phyloP scores from a whole-genome alignment of 1,140 invertebrate genomes.

The Trichogramma pretiosum region DNA sequence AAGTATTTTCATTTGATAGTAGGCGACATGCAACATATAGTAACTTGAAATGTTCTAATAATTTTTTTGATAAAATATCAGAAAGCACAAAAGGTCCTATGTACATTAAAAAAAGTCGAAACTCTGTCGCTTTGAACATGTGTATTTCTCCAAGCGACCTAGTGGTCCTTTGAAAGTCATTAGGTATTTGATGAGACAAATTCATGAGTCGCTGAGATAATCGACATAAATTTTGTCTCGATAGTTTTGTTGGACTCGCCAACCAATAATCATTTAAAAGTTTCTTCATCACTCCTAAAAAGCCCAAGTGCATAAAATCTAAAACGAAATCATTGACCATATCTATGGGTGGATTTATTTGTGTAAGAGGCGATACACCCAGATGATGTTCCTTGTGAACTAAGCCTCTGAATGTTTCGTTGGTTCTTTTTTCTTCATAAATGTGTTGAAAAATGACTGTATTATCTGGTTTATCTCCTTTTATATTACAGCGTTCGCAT shows the following conservation, averaged over 20 bases:
- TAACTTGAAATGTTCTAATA: constrained; percentile 20
- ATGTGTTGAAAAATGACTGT: too few relatives aligned
- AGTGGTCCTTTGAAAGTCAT: constrained; percentile 20
- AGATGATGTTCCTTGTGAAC: constrained; percentile 11
- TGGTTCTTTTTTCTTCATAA: constrained; percentile 13
- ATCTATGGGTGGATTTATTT: constrained; percentile 17
- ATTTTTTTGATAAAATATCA: constrained; percentile 3
- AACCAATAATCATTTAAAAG: constrained; percentile 22
- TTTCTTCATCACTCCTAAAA: constrained; percentile 26
- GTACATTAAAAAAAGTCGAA: constrained; percentile 23
- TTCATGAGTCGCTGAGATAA: constrained; percentile 11
- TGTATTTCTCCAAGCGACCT: constrained; percentile 9
- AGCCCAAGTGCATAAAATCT: constrained; percentile 28
- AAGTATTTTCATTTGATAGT: not conserved
- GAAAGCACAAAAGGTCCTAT: constrained; percentile 17
- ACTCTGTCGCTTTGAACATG: constrained; percentile 22
- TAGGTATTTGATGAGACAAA: constrained; percentile 15
- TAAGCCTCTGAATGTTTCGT: constrained; percentile 12
- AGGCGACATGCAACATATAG: constrained; percentile 18
- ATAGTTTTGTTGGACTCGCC: not conserved
- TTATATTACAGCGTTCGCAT: too few relatives aligned
- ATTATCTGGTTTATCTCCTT: too few relatives aligned
- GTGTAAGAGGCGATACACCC: constrained; percentile 9
- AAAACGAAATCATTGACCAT: constrained; percentile 22
- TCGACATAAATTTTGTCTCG: not conserved